Evolutionary conservation across 2,113 vertebrate species (phyloP).

Genomic region (Tychaedon coryphoeus): DNA sequence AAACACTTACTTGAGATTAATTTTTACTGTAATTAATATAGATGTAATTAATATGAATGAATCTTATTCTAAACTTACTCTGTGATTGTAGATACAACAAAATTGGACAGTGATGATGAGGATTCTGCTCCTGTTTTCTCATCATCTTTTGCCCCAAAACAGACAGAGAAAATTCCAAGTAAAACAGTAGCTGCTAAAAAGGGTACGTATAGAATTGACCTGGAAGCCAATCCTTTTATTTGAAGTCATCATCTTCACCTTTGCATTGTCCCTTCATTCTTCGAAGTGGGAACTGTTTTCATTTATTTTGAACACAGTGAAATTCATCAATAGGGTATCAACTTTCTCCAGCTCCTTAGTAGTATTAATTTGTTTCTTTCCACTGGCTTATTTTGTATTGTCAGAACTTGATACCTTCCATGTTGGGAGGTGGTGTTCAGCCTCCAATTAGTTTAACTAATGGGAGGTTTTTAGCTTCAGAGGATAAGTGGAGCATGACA

Average conservation of each 20-base stretch:
- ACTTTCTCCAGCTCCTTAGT: not conserved
- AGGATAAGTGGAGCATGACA: not conserved
- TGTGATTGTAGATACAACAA: conserved; percentile 80
- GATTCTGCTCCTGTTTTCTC: conserved; percentile 80
- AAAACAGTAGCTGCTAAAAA: conserved; percentile 85
- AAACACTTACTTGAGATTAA: not conserved
- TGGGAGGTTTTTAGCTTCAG: not conserved
- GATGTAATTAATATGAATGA: not conserved
- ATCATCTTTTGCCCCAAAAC: conserved; percentile 85
- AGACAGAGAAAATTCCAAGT: conserved; percentile 81
- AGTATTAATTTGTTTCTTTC: not conserved
- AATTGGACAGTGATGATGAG: conserved; percentile 90
- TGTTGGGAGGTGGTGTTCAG: fast-evolving
- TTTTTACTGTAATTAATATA: not conserved
- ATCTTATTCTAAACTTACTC: not conserved
- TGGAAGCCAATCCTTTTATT: not conserved
- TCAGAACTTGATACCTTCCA: not conserved
- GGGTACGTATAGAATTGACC: conserved; percentile 70
- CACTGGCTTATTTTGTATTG: not conserved
- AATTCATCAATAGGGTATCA: not conserved
- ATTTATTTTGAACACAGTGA: not conserved
- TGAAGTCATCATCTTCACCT: not conserved
- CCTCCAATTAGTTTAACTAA: not conserved
- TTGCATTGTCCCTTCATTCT: not conserved
- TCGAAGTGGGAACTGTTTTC: not conserved